Evolutionary conservation across 35 echinoderm and acorn worm species (phyloP).

Genomic region (Heliocidaris erythrogramma): DNA sequence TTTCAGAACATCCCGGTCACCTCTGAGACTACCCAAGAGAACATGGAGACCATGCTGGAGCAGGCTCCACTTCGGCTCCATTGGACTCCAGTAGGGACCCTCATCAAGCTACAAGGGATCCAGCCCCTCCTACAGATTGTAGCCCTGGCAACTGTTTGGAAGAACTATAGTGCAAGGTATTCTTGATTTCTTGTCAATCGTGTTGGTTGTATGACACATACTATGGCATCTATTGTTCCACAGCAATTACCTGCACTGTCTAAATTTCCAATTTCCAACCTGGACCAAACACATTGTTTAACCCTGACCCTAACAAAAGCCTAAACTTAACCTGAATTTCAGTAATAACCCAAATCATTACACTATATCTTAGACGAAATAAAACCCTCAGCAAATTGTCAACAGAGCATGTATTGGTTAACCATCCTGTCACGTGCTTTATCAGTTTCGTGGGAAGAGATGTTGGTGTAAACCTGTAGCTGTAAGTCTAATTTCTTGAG

Average conservation of each 20-base stretch:
- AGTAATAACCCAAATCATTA: neutral
- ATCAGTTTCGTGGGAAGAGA: neutral
- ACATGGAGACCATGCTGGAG: slow-evolving; percentile 94
- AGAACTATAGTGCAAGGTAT: slow-evolving; percentile 97
- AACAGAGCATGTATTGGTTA: neutral
- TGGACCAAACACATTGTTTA: neutral
- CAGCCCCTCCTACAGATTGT: slow-evolving; percentile 80
- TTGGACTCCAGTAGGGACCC: slow-evolving; percentile 80
- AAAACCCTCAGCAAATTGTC: neutral
- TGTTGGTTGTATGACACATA: neutral
- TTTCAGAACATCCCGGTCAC: slow-evolving; percentile 72
- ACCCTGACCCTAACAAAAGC: neutral
- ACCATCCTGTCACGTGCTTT: neutral
- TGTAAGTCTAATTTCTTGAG: neutral
- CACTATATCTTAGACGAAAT: neutral
- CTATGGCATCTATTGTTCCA: too few relatives aligned
- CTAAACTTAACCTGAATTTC: too few relatives aligned
- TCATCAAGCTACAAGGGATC: slow-evolving; percentile 87
- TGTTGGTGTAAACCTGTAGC: neutral
- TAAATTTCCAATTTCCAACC: neutral
- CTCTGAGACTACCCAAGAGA: slow-evolving; percentile 76
- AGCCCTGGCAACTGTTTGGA: slow-evolving; percentile 84
- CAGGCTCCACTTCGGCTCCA: slow-evolving; percentile 71
- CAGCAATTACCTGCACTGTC: neutral
- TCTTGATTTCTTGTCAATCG: neutral